Percentiles rank a stretch among this genome's conserved stretches.
These are phyloP conservation scores for Spermophilus dauricus DNA, from an alignment of 2,113 vertebrate genomes.

Conservation along the genomic window DNA sequence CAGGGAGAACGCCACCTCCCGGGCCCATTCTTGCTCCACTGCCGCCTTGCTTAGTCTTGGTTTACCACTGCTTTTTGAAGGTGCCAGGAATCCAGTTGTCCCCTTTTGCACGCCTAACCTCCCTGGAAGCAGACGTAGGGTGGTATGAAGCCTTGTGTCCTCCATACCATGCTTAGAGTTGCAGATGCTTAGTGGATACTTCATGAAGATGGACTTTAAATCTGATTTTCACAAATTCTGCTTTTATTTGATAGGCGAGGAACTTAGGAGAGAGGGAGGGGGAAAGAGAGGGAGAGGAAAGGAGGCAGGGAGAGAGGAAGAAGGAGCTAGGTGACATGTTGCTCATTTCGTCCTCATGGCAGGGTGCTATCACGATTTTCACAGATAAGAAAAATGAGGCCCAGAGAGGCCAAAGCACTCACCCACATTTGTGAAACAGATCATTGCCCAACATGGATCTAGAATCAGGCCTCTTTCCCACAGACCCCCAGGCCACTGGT, in stretches of 20 bases:
- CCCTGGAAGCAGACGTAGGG: neutral
- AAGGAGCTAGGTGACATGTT: neutral
- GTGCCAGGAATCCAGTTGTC: neutral
- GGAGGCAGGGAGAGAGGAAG: neutral
- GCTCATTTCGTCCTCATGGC: neutral
- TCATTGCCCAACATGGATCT: neutral
- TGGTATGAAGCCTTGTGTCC: too few relatives aligned
- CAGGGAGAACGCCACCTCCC: neutral
- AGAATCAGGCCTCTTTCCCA: neutral
- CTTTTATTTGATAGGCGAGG: neutral
- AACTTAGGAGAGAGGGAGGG: neutral
- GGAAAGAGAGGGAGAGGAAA: neutral
- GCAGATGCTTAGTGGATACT: neutral
- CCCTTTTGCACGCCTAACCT: neutral
- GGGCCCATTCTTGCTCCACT: neutral
- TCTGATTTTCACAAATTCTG: neutral
- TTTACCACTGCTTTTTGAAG: neutral
- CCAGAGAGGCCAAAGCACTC: neutral
- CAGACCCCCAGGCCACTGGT: neutral
- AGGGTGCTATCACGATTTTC: neutral
- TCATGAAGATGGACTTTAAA: constrained; percentile 1
- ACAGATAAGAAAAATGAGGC: neutral
- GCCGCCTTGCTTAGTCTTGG: neutral
- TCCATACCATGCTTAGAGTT: fast-evolving
- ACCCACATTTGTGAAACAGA: neutral